Percentiles rank a stretch among this genome's conserved stretches.
phyloP scores from a whole-genome alignment of 2,797 vertebrate genomes.

The Sarcoramphus papa region DNA sequence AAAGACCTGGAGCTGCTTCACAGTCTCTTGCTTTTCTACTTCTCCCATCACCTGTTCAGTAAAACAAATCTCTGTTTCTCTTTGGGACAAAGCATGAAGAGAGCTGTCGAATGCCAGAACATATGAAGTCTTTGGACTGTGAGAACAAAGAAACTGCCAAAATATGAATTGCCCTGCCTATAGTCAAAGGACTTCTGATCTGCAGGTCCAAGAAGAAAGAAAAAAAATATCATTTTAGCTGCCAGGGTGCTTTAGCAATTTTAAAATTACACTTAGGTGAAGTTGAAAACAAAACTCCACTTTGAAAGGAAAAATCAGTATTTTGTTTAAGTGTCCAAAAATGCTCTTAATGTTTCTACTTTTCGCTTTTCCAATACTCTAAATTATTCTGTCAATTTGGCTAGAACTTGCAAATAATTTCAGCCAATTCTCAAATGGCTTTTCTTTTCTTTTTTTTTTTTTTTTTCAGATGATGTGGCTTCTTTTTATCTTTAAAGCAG shows the following conservation, averaged over 20 bases:
- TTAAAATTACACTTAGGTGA: not conserved
- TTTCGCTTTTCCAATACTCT: not conserved
- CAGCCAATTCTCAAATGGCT: not conserved
- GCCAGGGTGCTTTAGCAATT: not conserved
- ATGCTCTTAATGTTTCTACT: not conserved
- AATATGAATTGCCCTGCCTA: not conserved
- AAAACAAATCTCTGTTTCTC: not conserved
- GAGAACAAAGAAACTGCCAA: not conserved
- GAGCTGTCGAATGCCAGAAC: not conserved
- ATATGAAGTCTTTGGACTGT: not conserved
- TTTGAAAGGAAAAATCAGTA: not conserved
- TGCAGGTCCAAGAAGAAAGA: not conserved
- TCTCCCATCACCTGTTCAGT: not conserved
- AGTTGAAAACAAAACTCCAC: not conserved
- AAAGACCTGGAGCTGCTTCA: not conserved
- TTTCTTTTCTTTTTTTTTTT: too few relatives aligned
- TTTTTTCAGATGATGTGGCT: not conserved
- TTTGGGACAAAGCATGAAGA: not conserved
- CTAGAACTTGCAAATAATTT: not conserved
- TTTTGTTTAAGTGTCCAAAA: not conserved
- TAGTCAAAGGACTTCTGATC: not conserved
- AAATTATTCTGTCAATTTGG: not conserved
- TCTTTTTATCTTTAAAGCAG: not conserved
- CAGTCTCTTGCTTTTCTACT: not conserved
- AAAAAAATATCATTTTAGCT: not conserved